phyloP scores from a whole-genome alignment of 2,888 invertebrate genomes.

The Miltochrista miniata region DNA sequence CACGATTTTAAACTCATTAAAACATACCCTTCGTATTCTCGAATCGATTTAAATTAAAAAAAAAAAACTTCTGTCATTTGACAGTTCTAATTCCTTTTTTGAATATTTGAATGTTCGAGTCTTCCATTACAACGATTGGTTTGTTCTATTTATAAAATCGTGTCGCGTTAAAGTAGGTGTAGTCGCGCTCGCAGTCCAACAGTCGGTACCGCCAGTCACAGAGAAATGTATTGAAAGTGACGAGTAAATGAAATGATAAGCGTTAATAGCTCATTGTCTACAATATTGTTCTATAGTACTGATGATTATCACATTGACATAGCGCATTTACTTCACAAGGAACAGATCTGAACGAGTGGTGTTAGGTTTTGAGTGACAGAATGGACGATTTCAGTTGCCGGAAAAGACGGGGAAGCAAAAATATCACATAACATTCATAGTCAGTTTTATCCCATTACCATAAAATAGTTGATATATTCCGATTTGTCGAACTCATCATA shows the following conservation, averaged over 20 bases:
- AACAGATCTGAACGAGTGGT: slow-evolving; percentile 55
- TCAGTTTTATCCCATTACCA: slow-evolving; percentile 50
- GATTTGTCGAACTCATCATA: slow-evolving; percentile 43
- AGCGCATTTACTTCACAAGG: slow-evolving; percentile 68
- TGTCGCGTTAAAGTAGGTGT: slow-evolving; percentile 28
- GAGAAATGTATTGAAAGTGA: slow-evolving; percentile 59
- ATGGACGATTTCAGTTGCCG: slow-evolving; percentile 75
- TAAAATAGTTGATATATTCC: slow-evolving; percentile 61
- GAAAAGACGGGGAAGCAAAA: slow-evolving; percentile 77
- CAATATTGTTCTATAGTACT: slow-evolving; percentile 35
- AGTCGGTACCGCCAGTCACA: slow-evolving; percentile 38
- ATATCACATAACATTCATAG: slow-evolving; percentile 38
- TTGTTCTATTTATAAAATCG: slow-evolving; percentile 20
- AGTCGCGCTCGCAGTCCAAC: slow-evolving; percentile 36
- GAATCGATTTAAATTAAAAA: slow-evolving; percentile 2
- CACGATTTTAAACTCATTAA: slow-evolving; percentile 17
- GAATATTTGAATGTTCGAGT: slow-evolving; percentile 18
- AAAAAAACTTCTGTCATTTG: neutral
- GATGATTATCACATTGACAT: slow-evolving; percentile 34
- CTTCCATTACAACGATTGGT: slow-evolving; percentile 29
- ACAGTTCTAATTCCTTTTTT: too few relatives aligned
- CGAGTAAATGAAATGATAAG: slow-evolving; percentile 32
- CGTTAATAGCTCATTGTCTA: slow-evolving; percentile 23
- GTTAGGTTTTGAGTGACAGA: slow-evolving; percentile 71
- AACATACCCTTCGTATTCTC: slow-evolving; percentile 6